phyloP scores from a whole-genome alignment of 2,888 invertebrate genomes.

The Pammene aurita region DNA sequence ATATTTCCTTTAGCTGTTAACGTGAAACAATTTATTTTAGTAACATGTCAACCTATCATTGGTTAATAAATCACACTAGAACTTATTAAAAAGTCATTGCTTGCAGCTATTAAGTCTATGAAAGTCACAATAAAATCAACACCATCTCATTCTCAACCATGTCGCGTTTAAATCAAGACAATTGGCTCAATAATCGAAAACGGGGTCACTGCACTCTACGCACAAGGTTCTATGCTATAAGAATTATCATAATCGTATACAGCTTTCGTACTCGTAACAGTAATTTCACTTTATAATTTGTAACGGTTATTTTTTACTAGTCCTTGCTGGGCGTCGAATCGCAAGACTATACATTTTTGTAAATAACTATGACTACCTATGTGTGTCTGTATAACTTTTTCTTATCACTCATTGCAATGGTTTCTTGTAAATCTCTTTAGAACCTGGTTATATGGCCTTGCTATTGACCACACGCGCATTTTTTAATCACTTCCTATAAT shows the following conservation, averaged over 20 bases:
- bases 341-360: neutral
- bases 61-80: no score
- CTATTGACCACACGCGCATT: no score
- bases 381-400: no score
- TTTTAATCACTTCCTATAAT: no score
- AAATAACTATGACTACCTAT: no score
- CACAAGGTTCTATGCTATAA: slow-evolving; percentile 9
- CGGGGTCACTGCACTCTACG: slow-evolving; percentile 31
- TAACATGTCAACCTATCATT: no score
- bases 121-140: slow-evolving; percentile 13
- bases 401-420: no score
- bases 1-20: no score
- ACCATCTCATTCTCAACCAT: slow-evolving; percentile 29
- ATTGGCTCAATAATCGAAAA: slow-evolving; percentile 57
- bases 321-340: neutral
- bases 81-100: no score
- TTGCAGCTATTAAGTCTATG: neutral
- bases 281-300: slow-evolving; percentile 1
- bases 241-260: slow-evolving; percentile 29
- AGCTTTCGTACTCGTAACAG: slow-evolving; percentile 42
- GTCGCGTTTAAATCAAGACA: slow-evolving; percentile 52
- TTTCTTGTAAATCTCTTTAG: no score
- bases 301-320: slow-evolving; percentile 7
- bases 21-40: neutral
- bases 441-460: no score